Percentiles rank a stretch among this genome's conserved stretches.
These are phyloP conservation scores for Saturnia japonica DNA, from an alignment of 2,888 invertebrate species.

Conservation along the genomic window DNA sequence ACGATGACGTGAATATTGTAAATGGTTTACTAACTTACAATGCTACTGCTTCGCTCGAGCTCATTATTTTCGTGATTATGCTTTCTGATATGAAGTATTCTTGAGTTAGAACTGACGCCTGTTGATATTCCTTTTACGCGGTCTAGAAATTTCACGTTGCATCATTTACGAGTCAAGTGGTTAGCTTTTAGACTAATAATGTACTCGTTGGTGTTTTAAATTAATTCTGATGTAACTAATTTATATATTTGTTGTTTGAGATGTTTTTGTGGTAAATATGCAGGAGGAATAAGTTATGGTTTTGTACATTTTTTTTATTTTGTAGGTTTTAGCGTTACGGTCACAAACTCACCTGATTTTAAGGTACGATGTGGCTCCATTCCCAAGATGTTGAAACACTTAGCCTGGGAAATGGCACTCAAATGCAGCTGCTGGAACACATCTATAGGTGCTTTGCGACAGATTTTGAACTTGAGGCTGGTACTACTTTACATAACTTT, in stretches of 20 bases:
- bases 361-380: no score
- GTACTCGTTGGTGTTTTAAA: neutral
- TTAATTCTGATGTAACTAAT: neutral
- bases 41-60: neutral
- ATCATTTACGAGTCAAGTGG: neutral
- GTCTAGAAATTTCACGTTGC: neutral
- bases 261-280: neutral
- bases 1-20: slow-evolving; percentile 2
- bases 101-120: neutral
- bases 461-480: no score
- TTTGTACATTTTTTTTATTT: neutral
- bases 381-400: no score
- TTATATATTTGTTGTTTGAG: neutral
- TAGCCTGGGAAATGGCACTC: no score
- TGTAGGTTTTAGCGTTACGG: no score
- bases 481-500: no score
- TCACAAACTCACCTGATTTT: no score
- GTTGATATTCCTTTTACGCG: neutral
- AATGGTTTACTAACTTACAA: slow-evolving; percentile 15
- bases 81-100: neutral
- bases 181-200: neutral
- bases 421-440: no score
- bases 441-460: no score
- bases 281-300: neutral
- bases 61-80: neutral